Conservation (phyloP, 2,113 vertebrate genomes). For the Dipodomys stephensi region DNA sequence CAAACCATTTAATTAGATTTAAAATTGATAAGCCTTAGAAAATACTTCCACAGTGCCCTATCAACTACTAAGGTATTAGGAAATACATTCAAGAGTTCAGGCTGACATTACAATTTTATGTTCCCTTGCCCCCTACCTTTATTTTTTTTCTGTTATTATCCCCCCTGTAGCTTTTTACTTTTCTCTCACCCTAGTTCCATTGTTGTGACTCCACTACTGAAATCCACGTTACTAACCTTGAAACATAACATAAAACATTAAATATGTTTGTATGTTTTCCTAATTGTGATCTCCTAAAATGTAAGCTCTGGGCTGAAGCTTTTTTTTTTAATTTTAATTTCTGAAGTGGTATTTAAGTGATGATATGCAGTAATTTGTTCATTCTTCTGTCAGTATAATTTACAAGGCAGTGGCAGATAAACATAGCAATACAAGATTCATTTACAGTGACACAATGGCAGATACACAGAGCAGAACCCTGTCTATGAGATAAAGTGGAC, state of each 20-base stretch:
- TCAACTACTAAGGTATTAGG: constrained; percentile 79
- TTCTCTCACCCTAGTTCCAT: constrained; percentile 6
- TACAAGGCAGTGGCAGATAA: constrained; percentile 94
- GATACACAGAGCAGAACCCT: constrained; percentile 92
- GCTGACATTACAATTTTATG: constrained; percentile 43
- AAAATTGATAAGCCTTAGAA: constrained; percentile 73
- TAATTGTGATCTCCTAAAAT: constrained; percentile 90
- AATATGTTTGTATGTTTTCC: constrained; percentile 81
- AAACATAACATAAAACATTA: constrained; percentile 83
- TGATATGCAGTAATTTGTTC: constrained; percentile 94
- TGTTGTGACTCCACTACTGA: constrained; percentile 79
- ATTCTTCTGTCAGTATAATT: constrained; percentile 93
- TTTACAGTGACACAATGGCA: constrained; percentile 94
- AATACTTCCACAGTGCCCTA: constrained; percentile 68
- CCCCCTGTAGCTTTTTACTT: constrained; percentile 62
- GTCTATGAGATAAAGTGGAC: constrained; percentile 95
- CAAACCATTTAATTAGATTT: constrained; percentile 65
- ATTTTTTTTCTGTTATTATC: constrained; percentile 56
- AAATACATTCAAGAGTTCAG: constrained; percentile 71
- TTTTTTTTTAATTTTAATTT: constrained; percentile 90
- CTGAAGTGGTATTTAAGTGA: constrained; percentile 90
- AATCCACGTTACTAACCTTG: constrained; percentile 75
- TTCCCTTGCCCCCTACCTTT: neutral
- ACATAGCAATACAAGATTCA: constrained; percentile 94
- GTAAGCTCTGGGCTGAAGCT: constrained; percentile 82